Conservation (phyloP, 2,888 invertebrate species). For the Zhuqinia jingwanae region DNA sequence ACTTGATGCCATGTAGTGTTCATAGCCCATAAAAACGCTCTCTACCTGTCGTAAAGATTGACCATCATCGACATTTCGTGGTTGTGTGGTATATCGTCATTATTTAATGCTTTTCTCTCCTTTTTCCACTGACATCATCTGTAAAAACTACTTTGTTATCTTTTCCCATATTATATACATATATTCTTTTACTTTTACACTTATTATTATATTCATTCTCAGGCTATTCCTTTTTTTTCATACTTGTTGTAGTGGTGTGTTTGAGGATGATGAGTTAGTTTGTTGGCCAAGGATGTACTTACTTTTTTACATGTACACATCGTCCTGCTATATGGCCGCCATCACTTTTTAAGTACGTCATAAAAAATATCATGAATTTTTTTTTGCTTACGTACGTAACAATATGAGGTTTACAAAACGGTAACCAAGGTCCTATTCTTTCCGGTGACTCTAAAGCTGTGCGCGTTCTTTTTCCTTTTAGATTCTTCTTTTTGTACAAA, state of each 20-base stretch:
- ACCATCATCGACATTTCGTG: constrained; percentile 54
- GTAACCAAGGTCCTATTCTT: constrained; percentile 1
- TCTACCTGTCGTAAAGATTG: constrained; percentile 56
- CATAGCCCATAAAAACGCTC: constrained; percentile 55
- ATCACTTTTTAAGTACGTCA: constrained; percentile 29
- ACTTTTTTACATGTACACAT: neutral
- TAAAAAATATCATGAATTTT: constrained; percentile 21
- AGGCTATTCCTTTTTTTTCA: neutral
- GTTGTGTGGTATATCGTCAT: constrained; percentile 25
- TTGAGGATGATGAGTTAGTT: too few relatives aligned
- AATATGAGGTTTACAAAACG: constrained; percentile 5
- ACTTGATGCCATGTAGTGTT: constrained; percentile 46
- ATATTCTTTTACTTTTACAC: neutral
- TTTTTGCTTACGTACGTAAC: neutral
- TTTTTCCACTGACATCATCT: constrained; percentile 24
- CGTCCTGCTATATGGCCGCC: too few relatives aligned
- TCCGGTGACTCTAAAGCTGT: neutral
- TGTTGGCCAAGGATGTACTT: neutral
- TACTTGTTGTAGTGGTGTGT: too few relatives aligned
- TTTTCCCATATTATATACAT: neutral
- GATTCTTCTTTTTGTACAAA: too few relatives aligned
- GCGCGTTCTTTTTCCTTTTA: too few relatives aligned
- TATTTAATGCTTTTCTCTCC: constrained; percentile 54
- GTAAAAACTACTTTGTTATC: constrained; percentile 6
- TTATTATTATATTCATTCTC: neutral